Base-by-base conservation (phyloP, 1,140 invertebrate species). In the Diorhabda elongata region DNA sequence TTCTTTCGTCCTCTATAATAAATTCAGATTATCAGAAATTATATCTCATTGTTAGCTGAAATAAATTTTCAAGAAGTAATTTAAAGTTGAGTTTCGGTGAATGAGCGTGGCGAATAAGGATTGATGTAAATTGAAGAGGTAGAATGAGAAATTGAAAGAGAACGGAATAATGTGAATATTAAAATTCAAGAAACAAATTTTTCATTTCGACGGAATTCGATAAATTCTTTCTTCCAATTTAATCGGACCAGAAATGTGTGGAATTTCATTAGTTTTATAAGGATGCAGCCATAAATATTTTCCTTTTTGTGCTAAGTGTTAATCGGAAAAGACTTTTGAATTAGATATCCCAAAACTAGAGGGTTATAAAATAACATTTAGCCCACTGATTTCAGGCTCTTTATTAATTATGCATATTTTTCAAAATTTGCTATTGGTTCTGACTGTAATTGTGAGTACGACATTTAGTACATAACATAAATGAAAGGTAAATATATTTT, bases 121-220 rank as follows among this genome's bases (percentile, higher is more conserved):
- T 67, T 67, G 65, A 67, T 67, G 65, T 67, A 60, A 67, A 67
- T 67, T 67, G 65, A 60, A 67, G 65, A 44, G 65, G 65, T 44
- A 60, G 65, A 45, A 67, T 42, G 65, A 59, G 58, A 43, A 58
- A 56, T 60, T 59, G 60, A 59, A 67, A 67, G 65, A 60, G 65
- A 67, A 67, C 58, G 11, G 65, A 67, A 67, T 67, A 67, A 67
- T 67, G 65, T 67, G 65, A 67, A 67, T 67, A 67, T 67, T 67
- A 67, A 67, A 67, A 67, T 67, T 67, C 65, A 67, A 59, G 65
- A 59, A 67, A 67, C 65, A 67, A 67, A 67, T 67, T 67, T 60
- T 67, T 67, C 65, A 60, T 67, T 67, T 47, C 58, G 8, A 4
- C 43, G 65, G 57, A 60, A 67, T 67, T 60, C 65, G 43, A 67